phyloP scores from a whole-genome alignment of 2,797 vertebrate genomes.

The Saxicola maurus region DNA sequence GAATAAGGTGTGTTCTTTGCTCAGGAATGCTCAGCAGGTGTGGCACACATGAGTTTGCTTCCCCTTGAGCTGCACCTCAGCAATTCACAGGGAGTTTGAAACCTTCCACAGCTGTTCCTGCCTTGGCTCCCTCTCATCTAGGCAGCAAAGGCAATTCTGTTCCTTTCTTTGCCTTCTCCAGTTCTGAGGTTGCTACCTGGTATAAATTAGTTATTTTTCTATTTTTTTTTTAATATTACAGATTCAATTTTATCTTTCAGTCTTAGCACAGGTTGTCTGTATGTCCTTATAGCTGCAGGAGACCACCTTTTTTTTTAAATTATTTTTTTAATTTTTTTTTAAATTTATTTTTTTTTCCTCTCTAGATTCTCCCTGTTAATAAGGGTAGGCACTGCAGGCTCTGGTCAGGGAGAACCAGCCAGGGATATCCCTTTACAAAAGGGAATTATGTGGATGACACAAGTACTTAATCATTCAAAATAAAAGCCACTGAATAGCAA shows the following conservation, averaged over 20 bases:
- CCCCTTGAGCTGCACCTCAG: neutral
- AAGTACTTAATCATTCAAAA: neutral
- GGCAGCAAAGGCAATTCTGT: neutral
- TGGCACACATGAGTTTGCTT: fast-evolving
- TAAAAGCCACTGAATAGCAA: neutral
- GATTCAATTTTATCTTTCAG: neutral
- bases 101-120: neutral
- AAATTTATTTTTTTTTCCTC: no score
- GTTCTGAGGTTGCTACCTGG: neutral
- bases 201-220: neutral
- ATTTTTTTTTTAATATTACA: neutral
- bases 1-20: neutral
- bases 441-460: neutral
- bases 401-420: neutral
- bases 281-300: neutral
- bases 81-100: neutral
- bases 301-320: neutral
- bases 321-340: neutral
- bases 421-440: neutral
- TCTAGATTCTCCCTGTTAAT: neutral
- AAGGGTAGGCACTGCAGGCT: neutral
- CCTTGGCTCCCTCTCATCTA: neutral
- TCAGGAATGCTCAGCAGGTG: neutral
- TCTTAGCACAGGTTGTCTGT: neutral
- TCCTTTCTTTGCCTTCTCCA: neutral